phyloP scores from a whole-genome alignment of 2,888 invertebrate species.

The Boloria euphrosyne region DNA sequence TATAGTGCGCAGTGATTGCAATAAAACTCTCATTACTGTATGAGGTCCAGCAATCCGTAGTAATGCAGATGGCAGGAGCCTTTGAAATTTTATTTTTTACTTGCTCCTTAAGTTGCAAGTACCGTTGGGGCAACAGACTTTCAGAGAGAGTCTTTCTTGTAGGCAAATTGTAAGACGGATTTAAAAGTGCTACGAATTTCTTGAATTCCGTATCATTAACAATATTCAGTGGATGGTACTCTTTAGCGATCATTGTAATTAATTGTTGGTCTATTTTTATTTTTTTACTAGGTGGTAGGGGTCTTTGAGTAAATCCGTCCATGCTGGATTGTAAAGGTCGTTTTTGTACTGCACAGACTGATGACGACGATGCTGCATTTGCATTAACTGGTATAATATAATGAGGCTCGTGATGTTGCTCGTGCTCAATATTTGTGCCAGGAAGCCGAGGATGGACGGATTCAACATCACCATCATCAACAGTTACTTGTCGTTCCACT shows the following conservation, averaged over 20 bases:
- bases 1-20: conserved; percentile 36
- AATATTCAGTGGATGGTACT: conserved; percentile 12
- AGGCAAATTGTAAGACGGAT: conserved; percentile 27
- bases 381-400: background rate
- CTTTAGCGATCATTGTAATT: conserved; percentile 12
- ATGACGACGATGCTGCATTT: background rate
- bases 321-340: background rate
- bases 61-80: conserved; percentile 31
- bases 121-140: conserved; percentile 5
- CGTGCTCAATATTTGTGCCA: no score
- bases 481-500: background rate
- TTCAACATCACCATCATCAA: background rate
- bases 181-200: conserved; percentile 30
- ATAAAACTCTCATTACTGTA: conserved; percentile 32
- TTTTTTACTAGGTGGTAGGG: background rate
- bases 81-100: conserved; percentile 20
- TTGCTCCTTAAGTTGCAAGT: conserved; percentile 4
- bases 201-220: conserved; percentile 35
- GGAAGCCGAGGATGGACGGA: background rate
- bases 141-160: conserved; percentile 32
- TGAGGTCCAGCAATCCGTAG: conserved; percentile 39
- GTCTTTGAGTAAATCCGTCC: background rate
- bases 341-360: background rate
- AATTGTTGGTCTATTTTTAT: conserved; percentile 17
- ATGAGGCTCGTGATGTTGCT: no score